phyloP scores from a whole-genome alignment of 2,797 vertebrate genomes.

The Harpagifer antarcticus region DNA sequence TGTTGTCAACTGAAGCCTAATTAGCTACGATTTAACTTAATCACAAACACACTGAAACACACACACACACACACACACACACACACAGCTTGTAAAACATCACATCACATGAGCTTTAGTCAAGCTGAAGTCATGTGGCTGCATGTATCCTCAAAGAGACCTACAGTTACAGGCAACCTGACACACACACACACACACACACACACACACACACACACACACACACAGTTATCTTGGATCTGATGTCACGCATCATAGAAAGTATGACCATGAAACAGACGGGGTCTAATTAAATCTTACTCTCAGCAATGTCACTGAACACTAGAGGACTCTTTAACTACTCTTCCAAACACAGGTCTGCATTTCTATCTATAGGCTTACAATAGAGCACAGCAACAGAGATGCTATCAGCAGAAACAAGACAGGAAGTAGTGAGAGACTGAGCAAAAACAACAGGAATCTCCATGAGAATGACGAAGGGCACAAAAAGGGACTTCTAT shows the following conservation, averaged over 20 bases:
- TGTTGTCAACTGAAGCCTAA: slow-evolving; percentile 47
- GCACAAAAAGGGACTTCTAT: no score
- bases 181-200: background rate
- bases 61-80: slow-evolving; percentile 12
- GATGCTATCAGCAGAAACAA: no score
- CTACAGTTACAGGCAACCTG: slow-evolving; percentile 24
- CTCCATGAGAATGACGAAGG: background rate
- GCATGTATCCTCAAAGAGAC: slow-evolving; percentile 52
- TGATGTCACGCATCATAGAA: background rate
- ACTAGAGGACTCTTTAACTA: no score
- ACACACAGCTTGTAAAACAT: slow-evolving; percentile 45
- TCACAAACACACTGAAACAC: slow-evolving; percentile 47
- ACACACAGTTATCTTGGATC: background rate
- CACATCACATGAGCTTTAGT: slow-evolving; percentile 79
- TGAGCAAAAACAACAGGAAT: background rate
- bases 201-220: no score
- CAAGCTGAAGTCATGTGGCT: slow-evolving; percentile 74
- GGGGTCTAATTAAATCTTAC: no score
- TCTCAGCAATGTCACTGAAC: no score
- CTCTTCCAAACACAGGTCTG: no score
- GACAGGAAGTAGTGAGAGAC: background rate
- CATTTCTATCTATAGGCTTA: background rate
- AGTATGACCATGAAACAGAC: no score
- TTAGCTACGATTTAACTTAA: slow-evolving; percentile 46
- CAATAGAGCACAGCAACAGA: background rate